phyloP scores from a whole-genome alignment of 2,888 invertebrate genomes.

The Leistus spinibarbis region DNA sequence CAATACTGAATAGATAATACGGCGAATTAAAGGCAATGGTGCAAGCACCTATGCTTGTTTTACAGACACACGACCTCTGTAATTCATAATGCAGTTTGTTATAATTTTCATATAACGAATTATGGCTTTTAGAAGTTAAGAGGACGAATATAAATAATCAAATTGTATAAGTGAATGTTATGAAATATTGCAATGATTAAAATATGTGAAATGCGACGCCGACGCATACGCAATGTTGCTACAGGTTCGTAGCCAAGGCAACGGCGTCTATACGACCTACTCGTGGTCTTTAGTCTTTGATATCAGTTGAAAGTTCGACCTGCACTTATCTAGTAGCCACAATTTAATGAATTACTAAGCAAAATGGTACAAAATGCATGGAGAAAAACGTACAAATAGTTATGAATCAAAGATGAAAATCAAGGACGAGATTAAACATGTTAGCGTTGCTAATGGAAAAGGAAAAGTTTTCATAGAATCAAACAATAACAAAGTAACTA shows the following conservation, averaged over 20 bases:
- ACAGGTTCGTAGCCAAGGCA: conserved; percentile 16
- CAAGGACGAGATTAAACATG: no score
- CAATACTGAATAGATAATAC: no score
- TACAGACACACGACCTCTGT: no score
- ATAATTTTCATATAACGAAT: no score
- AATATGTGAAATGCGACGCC: conserved; percentile 2
- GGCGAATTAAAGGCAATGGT: no score
- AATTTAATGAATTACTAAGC: background rate
- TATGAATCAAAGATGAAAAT: no score
- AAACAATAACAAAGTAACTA: background rate
- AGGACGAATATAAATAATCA: no score
- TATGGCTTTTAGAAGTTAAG: no score
- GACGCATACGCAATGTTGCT: conserved; percentile 18
- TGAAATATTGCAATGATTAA: background rate
- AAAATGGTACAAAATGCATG: conserved; percentile 23
- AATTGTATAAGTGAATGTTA: no score
- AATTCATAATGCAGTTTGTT: no score
- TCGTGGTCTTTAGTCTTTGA: conserved; percentile 17
- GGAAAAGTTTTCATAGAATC: background rate
- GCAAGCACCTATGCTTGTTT: no score
- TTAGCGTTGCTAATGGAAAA: conserved; percentile 4
- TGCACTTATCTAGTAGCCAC: background rate
- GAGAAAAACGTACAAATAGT: conserved; percentile 13
- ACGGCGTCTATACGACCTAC: conserved; percentile 18
- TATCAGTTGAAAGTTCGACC: conserved; percentile 20